A percentile compares a stretch with the other conserved stretches of the same genome.
Conservation (phyloP, 2,888 invertebrate species). For the Caprella mutica region DNA sequence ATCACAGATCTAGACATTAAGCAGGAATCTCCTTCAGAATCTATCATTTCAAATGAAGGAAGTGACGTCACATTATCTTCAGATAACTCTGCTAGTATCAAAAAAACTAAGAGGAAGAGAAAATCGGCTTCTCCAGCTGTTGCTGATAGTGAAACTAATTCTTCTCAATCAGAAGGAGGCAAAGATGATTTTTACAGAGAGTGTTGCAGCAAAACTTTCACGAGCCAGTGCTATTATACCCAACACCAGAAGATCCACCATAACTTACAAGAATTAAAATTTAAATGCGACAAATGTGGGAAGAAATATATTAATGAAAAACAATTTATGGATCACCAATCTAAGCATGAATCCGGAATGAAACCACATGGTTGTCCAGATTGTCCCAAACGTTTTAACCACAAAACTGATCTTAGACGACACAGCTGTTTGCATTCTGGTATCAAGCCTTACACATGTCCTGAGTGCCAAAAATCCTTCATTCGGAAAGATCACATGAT, state of each 20-base stretch:
- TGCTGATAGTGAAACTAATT: too few relatives aligned
- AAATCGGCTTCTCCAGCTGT: too few relatives aligned
- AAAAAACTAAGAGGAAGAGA: too few relatives aligned
- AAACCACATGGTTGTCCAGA: conserved; percentile 67
- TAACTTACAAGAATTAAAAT: conserved; percentile 75
- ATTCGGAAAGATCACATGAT: conserved; percentile 84
- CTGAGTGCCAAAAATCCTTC: conserved; percentile 72
- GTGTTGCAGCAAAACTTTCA: conserved; percentile 69
- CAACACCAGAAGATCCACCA: conserved; percentile 85
- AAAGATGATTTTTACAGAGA: too few relatives aligned
- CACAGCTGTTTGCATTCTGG: conserved; percentile 78
- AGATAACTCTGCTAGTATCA: too few relatives aligned
- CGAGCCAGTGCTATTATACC: conserved; percentile 73
- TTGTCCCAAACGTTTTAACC: conserved; percentile 79
- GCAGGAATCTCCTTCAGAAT: too few relatives aligned
- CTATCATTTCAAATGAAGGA: too few relatives aligned
- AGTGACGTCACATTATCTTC: too few relatives aligned
- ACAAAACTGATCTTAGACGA: conserved; percentile 74
- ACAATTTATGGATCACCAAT: conserved; percentile 51
- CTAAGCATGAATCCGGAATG: conserved; percentile 66
- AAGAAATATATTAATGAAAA: conserved; percentile 65
- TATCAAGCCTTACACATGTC: conserved; percentile 68
- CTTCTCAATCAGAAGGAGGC: too few relatives aligned
- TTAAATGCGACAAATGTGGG: conserved; percentile 71
- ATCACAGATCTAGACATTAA: too few relatives aligned